A percentile compares a stretch with the other conserved stretches of the same genome.
phyloP scores from a whole-genome alignment of 1,140 invertebrate species.

The Tetramorium alpestre region DNA sequence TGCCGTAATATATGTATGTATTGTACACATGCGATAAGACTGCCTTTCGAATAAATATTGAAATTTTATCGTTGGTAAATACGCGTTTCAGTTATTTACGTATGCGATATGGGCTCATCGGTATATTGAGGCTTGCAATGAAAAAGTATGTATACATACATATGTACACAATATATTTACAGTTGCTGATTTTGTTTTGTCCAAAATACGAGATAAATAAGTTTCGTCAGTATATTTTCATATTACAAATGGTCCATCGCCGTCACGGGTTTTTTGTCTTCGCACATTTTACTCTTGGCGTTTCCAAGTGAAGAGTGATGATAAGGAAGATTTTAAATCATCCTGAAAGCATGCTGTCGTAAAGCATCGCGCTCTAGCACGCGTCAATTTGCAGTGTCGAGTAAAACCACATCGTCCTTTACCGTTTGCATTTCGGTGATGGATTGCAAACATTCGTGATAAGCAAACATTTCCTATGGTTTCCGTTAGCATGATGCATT shows the following conservation, averaged over 20 bases:
- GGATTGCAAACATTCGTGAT: constrained; percentile 54
- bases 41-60: constrained; percentile 19
- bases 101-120: background rate
- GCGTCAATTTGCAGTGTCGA: constrained; percentile 49
- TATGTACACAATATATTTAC: background rate
- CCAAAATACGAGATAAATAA: constrained; percentile 1
- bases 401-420: constrained; percentile 45
- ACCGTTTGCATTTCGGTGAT: constrained; percentile 53
- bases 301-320: constrained; percentile 51
- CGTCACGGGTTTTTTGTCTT: constrained; percentile 11
- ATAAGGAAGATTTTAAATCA: constrained; percentile 61
- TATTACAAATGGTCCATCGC: constrained; percentile 25
- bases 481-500: constrained; percentile 30
- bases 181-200: constrained; percentile 4
- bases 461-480: constrained; percentile 52
- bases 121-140: background rate
- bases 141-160: background rate
- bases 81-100: constrained; percentile 13
- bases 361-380: constrained; percentile 37
- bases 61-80: constrained; percentile 31
- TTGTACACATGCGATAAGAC: background rate
- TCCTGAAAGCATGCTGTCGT: constrained; percentile 54
- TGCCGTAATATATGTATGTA: background rate
- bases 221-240: constrained; percentile 10
- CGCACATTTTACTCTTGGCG: constrained; percentile 24